A percentile compares a stretch with the other conserved stretches of the same genome.
Conservation (phyloP, 2,113 vertebrate genomes). For the Sylvilagus bachmani region DNA sequence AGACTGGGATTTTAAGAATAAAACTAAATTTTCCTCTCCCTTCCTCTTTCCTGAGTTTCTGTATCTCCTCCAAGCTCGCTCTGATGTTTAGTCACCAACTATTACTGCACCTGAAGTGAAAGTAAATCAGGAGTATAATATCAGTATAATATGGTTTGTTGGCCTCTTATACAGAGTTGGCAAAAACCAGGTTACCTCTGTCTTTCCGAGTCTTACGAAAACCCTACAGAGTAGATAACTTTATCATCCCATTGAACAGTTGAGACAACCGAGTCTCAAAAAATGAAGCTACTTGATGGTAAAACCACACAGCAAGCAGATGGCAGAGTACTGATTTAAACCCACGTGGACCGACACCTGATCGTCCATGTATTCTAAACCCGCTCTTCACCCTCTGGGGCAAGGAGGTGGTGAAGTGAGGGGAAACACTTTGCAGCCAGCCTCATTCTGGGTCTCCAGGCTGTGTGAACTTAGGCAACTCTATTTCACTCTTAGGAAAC, state of each 20-base stretch:
- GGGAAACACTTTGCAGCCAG: constrained; percentile 22
- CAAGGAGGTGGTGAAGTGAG: neutral
- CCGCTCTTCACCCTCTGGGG: neutral
- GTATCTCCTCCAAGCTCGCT: constrained; percentile 32
- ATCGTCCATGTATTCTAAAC: neutral
- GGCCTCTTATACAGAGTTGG: neutral
- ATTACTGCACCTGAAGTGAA: constrained; percentile 49
- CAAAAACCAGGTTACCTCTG: constrained; percentile 15
- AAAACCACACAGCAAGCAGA: constrained; percentile 26
- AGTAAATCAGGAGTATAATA: constrained; percentile 43
- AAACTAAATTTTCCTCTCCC: constrained; percentile 31
- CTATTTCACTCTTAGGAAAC: constrained; percentile 45
- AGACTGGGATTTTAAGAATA: constrained; percentile 38
- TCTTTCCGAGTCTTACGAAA: neutral
- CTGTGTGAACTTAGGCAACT: constrained; percentile 18
- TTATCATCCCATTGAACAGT: constrained; percentile 50
- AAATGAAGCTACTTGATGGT: neutral
- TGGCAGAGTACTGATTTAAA: constrained; percentile 45
- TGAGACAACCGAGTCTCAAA: constrained; percentile 26
- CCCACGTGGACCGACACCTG: neutral
- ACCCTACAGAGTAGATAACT: neutral
- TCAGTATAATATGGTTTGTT: neutral
- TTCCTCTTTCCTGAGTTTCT: constrained; percentile 34
- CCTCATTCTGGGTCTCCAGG: neutral
- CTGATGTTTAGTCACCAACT: constrained; percentile 57